Conservation (phyloP, 1,140 invertebrate species). For the Helicoverpa zea region DNA sequence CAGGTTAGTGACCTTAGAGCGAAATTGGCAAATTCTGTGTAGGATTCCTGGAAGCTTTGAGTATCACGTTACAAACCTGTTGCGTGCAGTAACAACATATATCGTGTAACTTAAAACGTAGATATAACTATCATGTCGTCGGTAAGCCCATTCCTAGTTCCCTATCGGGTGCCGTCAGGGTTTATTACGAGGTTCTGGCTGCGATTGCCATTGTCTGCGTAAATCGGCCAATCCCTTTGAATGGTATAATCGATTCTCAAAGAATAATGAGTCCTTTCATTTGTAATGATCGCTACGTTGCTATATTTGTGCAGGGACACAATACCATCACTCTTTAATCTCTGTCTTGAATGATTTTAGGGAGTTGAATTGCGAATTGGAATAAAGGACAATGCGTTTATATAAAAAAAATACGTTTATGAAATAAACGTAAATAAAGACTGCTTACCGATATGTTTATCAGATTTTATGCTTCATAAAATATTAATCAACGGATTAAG, state of each 20-base stretch:
- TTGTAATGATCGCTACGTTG: slow-evolving; percentile 1
- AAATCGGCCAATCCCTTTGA: slow-evolving; percentile 7
- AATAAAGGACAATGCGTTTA: no score
- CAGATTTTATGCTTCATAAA: not conserved
- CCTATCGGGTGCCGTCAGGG: not conserved
- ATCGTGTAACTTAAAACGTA: not conserved
- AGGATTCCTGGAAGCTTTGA: not conserved
- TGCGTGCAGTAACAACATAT: not conserved
- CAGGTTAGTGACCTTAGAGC: not conserved
- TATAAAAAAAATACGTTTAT: no score
- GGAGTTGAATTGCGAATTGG: no score
- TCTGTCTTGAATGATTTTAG: no score
- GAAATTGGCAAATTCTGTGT: not conserved
- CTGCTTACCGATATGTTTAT: not conserved
- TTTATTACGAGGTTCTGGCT: slow-evolving; percentile 12
- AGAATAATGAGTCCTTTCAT: slow-evolving; percentile 42
- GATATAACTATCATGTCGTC: not conserved
- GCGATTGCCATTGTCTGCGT: slow-evolving; percentile 22
- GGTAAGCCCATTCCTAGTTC: not conserved
- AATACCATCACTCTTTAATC: not conserved
- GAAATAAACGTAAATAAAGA: no score
- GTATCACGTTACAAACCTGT: slow-evolving; percentile 16
- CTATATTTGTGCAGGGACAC: not conserved
- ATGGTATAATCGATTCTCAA: slow-evolving; percentile 15
- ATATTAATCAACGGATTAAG: no score